Conservation (phyloP, 2,888 invertebrate species). For the Sarcophaga carnaria region DNA sequence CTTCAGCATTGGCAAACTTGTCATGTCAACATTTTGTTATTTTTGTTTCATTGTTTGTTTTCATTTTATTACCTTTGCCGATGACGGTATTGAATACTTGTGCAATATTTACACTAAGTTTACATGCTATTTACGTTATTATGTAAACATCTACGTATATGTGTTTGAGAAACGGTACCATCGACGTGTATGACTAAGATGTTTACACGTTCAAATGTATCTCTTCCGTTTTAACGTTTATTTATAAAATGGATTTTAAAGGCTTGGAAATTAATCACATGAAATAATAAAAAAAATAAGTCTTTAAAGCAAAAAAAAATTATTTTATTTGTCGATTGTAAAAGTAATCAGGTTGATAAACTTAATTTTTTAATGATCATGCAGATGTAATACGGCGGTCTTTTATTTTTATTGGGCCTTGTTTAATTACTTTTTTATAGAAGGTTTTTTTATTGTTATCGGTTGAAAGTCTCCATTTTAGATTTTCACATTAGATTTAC, state of each 20-base stretch:
- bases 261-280: constrained; percentile 37
- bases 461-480: no score
- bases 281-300: constrained; percentile 15
- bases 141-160: not conserved
- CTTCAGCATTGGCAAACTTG: not conserved
- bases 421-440: no score
- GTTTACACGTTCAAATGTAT: not conserved
- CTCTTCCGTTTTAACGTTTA: not conserved
- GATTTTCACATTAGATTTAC: no score
- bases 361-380: constrained; percentile 22
- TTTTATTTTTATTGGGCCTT: no score
- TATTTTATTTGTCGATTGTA: constrained; percentile 21
- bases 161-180: not conserved
- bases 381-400: not conserved
- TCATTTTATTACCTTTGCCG: not conserved
- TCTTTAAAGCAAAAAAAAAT: not conserved
- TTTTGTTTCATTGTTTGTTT: not conserved
- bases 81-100: not conserved
- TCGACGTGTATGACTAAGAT: no score
- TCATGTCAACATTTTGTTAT: not conserved
- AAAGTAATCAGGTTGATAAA: constrained; percentile 43
- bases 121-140: constrained; percentile 1
- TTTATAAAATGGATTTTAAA: constrained; percentile 13
- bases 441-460: not conserved
- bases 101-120: not conserved